Conservation (phyloP, 2,888 invertebrate genomes). For the Allolobophora icterica region DNA sequence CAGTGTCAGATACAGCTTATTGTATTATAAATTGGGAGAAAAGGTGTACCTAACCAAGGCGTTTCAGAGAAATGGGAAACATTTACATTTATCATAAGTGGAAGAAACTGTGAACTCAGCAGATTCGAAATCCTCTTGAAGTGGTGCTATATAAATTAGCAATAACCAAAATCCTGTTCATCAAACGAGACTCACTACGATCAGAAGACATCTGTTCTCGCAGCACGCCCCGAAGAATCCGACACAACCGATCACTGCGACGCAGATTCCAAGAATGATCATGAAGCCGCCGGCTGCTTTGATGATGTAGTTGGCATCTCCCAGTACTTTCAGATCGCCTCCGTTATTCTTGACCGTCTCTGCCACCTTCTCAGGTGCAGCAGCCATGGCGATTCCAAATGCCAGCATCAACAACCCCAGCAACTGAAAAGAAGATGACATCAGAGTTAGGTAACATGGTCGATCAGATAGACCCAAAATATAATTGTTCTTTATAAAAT, state of each 20-base stretch:
- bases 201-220: conserved; percentile 27
- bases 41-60: too few relatives aligned
- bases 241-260: background rate
- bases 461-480: too few relatives aligned
- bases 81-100: too few relatives aligned
- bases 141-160: too few relatives aligned
- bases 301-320: background rate
- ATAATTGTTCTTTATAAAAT: too few relatives aligned
- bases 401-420: conserved; percentile 31
- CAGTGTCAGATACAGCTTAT: too few relatives aligned
- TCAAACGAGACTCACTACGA: background rate
- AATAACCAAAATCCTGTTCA: too few relatives aligned
- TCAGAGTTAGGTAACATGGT: too few relatives aligned
- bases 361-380: background rate
- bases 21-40: too few relatives aligned
- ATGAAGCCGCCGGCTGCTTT: conserved; percentile 27
- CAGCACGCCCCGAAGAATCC: conserved; percentile 35
- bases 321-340: background rate
- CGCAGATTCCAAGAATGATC: background rate
- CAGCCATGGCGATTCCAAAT: conserved; percentile 32
- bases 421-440: conserved; percentile 7
- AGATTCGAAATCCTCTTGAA: too few relatives aligned
- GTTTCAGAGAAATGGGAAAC: too few relatives aligned
- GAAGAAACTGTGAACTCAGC: too few relatives aligned
- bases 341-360: background rate